A percentile compares a stretch with the other conserved stretches of the same genome.
phyloP scores from a whole-genome alignment of 2,888 invertebrate species.

The Drosophila crucigera region DNA sequence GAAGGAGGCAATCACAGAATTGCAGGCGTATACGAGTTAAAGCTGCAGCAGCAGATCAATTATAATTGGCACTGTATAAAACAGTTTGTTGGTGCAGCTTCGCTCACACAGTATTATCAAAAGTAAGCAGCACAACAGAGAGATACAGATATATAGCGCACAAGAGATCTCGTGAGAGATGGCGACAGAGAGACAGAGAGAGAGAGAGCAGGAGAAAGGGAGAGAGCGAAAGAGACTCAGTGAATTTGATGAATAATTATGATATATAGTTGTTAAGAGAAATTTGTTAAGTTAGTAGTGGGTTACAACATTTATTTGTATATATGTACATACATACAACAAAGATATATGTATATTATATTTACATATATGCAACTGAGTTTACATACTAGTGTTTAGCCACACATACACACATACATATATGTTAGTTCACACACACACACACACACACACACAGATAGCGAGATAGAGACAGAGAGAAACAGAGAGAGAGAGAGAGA shows the following conservation, averaged over 20 bases:
- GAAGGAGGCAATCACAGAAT: not conserved
- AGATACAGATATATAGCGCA: constrained; percentile 2
- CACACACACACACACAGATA: constrained; percentile 19
- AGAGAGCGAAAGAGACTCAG: constrained; percentile 2
- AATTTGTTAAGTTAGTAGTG: constrained; percentile 20
- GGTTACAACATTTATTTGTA: constrained; percentile 45
- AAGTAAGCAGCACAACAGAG: constrained; percentile 13
- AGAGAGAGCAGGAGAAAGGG: not conserved
- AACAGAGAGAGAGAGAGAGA: constrained; percentile 22
- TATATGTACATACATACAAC: constrained; percentile 22
- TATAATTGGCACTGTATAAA: constrained; percentile 8
- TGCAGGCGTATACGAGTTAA: not conserved
- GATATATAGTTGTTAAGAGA: constrained; percentile 1
- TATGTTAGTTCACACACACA: constrained; percentile 8
- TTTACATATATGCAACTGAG: constrained; percentile 1
- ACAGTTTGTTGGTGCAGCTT: constrained; percentile 19
- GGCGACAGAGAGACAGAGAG: not conserved
- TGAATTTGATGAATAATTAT: constrained; percentile 3
- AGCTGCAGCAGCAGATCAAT: constrained; percentile 14
- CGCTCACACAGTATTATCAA: constrained; percentile 9
- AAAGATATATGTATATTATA: constrained; percentile 19
- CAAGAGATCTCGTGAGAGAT: constrained; percentile 1
- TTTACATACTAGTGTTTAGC: constrained; percentile 3
- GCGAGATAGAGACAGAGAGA: constrained; percentile 12
- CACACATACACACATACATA: constrained; percentile 24